These are phyloP conservation scores for Pimpla rufipes DNA, from an alignment of 2,888 invertebrate species.

Conservation along the genomic window DNA sequence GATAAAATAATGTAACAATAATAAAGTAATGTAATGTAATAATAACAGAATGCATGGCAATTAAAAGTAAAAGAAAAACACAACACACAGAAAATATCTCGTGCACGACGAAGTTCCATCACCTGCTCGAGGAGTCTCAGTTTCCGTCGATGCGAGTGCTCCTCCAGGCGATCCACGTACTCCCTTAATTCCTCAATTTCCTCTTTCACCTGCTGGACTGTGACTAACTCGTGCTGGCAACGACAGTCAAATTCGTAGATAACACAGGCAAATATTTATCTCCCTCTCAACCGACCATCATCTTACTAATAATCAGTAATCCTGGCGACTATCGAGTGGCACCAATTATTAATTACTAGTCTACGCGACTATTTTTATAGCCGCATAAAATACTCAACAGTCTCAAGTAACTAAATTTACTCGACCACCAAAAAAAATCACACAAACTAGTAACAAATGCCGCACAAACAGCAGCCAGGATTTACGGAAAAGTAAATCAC, in stretches of 20 bases:
- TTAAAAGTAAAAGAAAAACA: constrained; percentile 57
- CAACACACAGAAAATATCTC: constrained; percentile 62
- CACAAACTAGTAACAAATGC: no score
- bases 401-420: no score
- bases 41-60: not conserved
- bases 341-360: no score
- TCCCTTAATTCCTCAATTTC: constrained; percentile 97
- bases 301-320: not conserved
- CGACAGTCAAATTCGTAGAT: constrained; percentile 39
- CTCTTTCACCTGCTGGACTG: constrained; percentile 97
- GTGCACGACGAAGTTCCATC: constrained; percentile 44
- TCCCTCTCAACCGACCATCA: not conserved
- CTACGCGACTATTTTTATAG: not conserved
- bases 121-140: constrained; percentile 97
- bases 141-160: constrained; percentile 96
- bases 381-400: no score
- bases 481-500: no score
- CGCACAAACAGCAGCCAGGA: no score
- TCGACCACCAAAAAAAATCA: no score
- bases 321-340: no score
- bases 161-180: constrained; percentile 96
- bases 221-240: constrained; percentile 92
- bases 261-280: not conserved
- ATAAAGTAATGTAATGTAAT: no score
- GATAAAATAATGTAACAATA: constrained; percentile 55